Evolutionary conservation across 2,113 vertebrate genomes (phyloP).

Genomic region (Emydura subglobosa): DNA sequence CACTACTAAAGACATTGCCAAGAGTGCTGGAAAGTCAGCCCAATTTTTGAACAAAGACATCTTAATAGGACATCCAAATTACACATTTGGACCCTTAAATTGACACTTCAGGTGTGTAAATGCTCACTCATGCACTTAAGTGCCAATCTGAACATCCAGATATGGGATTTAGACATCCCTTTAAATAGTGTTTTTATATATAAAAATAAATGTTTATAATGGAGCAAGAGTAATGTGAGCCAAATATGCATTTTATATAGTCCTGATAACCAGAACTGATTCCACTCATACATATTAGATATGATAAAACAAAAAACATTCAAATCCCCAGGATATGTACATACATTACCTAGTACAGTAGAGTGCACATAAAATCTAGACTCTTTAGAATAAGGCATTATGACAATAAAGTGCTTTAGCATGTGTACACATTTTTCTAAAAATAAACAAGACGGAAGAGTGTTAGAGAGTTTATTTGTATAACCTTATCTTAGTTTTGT

Average conservation of each 20-base stretch:
- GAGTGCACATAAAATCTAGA: not conserved
- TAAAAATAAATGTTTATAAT: conserved; percentile 38
- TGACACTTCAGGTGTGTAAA: conserved; percentile 41
- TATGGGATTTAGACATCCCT: conserved; percentile 27
- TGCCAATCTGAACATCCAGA: conserved; percentile 26
- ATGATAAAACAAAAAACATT: not conserved
- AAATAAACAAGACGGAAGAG: not conserved
- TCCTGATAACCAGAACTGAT: not conserved
- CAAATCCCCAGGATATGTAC: not conserved
- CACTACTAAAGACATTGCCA: not conserved
- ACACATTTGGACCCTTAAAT: conserved; percentile 40
- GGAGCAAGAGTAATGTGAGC: not conserved
- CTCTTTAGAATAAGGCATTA: not conserved
- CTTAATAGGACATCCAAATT: conserved; percentile 21
- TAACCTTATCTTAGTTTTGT: not conserved
- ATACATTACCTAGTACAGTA: not conserved
- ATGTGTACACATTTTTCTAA: not conserved
- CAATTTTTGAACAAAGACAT: conserved; percentile 34
- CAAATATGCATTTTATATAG: not conserved
- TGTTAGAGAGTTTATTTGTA: not conserved
- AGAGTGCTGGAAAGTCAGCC: conserved; percentile 48
- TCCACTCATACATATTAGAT: not conserved
- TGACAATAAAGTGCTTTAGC: not conserved
- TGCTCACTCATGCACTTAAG: conserved; percentile 21
- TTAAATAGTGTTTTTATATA: conserved; percentile 20